phyloP scores from a whole-genome alignment of 2,113 vertebrate genomes.

The Dromiciops gliroides region DNA sequence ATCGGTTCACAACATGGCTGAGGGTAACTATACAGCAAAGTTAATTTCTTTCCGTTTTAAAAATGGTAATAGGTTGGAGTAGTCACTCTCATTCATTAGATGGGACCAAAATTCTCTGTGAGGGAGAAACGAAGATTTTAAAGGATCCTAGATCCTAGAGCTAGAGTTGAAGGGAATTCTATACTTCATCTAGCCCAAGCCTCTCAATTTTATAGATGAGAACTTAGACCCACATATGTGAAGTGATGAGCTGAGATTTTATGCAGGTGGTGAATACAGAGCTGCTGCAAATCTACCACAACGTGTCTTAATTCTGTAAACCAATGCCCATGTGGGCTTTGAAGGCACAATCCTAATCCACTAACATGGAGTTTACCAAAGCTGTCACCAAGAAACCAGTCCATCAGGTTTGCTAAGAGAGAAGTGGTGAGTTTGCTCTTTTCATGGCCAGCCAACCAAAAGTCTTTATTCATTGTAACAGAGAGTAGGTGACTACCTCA shows the following conservation, averaged over 20 bases:
- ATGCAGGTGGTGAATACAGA: neutral
- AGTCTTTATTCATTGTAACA: neutral
- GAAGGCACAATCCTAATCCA: neutral
- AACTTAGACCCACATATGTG: neutral
- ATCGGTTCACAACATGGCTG: neutral
- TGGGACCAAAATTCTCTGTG: neutral
- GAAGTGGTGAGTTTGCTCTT: constrained; percentile 12
- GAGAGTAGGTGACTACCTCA: neutral
- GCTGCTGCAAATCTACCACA: neutral
- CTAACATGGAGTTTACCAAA: constrained; percentile 5
- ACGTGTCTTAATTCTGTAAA: constrained; percentile 26
- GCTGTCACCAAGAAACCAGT: constrained; percentile 22
- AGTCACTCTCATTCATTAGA: neutral
- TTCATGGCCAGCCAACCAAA: constrained; percentile 42
- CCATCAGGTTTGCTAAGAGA: constrained; percentile 30
- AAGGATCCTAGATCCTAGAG: neutral
- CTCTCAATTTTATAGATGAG: neutral
- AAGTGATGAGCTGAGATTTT: neutral
- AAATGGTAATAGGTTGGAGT: neutral
- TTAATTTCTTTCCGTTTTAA: neutral
- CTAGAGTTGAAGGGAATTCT: neutral
- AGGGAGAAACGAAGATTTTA: neutral
- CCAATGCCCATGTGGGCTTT: neutral
- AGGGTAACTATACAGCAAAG: neutral
- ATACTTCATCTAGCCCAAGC: neutral